Evolutionary conservation across 2,797 vertebrate genomes (phyloP), one percentile per base, ranked within the genome.

Genomic region (Lepilemur septentrionalis): DNA sequence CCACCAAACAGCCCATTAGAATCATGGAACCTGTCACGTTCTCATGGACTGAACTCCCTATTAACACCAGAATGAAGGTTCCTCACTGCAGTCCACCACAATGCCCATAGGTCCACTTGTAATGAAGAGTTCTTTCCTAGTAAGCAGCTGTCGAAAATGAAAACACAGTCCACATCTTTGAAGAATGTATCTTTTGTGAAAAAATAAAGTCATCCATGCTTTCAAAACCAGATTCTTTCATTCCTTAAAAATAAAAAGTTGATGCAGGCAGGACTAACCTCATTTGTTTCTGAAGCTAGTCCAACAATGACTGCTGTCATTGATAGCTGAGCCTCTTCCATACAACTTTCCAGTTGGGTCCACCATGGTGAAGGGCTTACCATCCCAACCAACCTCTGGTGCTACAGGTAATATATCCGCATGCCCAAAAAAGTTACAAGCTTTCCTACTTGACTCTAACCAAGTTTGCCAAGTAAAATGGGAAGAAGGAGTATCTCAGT

Each of bases 131-230:
- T 99, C 93, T 96, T 99, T 97, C 99, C 99, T 67, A 99, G 98
- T 99, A 99, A 99, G 97, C 99, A 99, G 98, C 99, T 99, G 98
- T 99, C 99, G 79, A 99, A 99, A 98, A 99, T 99, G 97, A 99
- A 99, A 97, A 99, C 41, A 0, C 99, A 99, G 98, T 99, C 99
- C 38, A 99, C 99, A 4, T 98, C 99, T 98, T 99, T 99, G 18
- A 99, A 99, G 98, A 99, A 99, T 35, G 98, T 94, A 78, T 99
- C 99, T 98, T 98, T 99, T 17, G 10, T 98, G 99, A 91, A 96
- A 99, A 99, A 93, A 99, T 98, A 94, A 99, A 98, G 0, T 99
- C 99, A 93, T 99, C 99, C 86, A 99, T 98, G 65, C 99, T 99
- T 97, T 99, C 99, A 2, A 99, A 99, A 41, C 99, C 99, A 0